Evolutionary conservation across 2,888 invertebrate genomes (phyloP).

Genomic region (Drosophila anomalata): DNA sequence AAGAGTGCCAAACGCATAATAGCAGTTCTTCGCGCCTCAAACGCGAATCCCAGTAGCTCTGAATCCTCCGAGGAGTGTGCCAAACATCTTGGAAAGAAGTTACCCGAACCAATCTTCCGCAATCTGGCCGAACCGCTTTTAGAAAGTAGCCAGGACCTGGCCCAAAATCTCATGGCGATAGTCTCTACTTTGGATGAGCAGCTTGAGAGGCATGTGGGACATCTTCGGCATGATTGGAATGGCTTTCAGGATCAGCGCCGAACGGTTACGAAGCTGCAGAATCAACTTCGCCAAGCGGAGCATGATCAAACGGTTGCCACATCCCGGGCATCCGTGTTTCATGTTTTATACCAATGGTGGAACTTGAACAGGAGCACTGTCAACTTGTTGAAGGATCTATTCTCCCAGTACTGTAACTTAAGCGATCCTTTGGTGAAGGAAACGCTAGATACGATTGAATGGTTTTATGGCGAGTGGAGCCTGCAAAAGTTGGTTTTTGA

Average conservation of each 20-base stretch:
- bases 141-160: background rate
- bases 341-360: background rate
- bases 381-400: background rate
- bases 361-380: background rate
- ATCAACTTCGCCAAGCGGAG: background rate
- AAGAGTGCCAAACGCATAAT: background rate
- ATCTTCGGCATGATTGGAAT: background rate
- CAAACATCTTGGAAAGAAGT: background rate
- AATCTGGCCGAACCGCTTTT: background rate
- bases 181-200: background rate
- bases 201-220: background rate
- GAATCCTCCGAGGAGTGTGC: background rate
- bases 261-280: background rate
- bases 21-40: background rate
- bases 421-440: background rate
- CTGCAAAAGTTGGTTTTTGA: background rate
- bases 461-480: conserved; percentile 1
- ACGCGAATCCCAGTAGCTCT: background rate
- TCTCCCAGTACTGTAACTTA: background rate
- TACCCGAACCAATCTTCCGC: background rate
- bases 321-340: background rate
- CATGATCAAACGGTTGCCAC: background rate
- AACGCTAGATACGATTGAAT: background rate
- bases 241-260: background rate
- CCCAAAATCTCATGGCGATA: background rate